A percentile compares a stretch with the other conserved stretches of the same genome.
These are phyloP conservation scores for Phylloscopus trochiloides DNA, from an alignment of 2,113 vertebrate species.

Conservation along the genomic window DNA sequence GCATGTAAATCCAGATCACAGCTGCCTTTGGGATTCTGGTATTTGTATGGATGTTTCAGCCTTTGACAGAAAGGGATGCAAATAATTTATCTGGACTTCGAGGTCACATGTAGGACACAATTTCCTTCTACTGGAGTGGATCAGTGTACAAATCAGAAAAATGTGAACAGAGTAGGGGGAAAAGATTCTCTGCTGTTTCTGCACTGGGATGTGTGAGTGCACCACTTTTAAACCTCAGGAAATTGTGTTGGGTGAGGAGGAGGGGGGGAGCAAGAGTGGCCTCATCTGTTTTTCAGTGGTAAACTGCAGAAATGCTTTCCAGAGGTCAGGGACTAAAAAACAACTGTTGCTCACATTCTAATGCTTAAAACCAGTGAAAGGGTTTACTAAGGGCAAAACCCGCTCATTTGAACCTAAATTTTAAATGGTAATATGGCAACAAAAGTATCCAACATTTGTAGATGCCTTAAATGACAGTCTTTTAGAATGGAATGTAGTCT, in stretches of 20 bases:
- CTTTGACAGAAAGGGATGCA: background rate
- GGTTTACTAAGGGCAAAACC: background rate
- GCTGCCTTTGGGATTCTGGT: background rate
- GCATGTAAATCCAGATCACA: background rate
- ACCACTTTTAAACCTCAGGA: conserved; percentile 26
- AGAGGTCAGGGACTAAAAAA: background rate
- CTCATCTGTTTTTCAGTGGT: background rate
- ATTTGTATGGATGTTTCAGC: background rate
- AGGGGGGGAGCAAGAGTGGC: background rate
- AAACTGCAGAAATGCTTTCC: background rate
- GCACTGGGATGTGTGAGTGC: background rate
- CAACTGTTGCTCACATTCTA: background rate
- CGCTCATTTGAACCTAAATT: background rate
- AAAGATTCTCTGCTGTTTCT: background rate
- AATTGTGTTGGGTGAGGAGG: background rate
- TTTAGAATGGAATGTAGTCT: background rate
- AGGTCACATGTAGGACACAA: conserved; percentile 41
- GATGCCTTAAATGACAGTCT: background rate
- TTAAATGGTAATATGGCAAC: background rate
- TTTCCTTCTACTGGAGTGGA: conserved; percentile 36
- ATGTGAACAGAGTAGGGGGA: background rate
- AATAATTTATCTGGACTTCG: background rate
- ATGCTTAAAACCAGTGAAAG: background rate
- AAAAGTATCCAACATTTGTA: background rate
- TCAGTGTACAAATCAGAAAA: conserved; percentile 41